Evolutionary conservation across 2,797 vertebrate species (phyloP).

Genomic region (Ptychobarbus kaznakovi): DNA sequence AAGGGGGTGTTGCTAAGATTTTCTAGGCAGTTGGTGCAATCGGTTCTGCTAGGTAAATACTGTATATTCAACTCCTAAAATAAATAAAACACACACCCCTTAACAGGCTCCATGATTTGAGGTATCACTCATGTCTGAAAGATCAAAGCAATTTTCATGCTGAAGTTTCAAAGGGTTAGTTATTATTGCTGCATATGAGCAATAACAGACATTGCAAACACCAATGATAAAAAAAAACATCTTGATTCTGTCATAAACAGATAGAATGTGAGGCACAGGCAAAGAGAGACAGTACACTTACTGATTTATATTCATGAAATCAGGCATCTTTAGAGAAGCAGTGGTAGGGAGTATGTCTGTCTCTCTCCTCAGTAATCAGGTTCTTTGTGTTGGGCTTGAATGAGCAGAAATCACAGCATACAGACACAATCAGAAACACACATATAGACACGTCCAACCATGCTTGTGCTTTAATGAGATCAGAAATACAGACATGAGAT

Average conservation of each 20-base stretch:
- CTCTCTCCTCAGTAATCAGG: constrained; percentile 72
- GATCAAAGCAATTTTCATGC: background rate
- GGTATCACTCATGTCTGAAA: background rate
- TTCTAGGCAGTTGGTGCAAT: background rate
- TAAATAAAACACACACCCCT: background rate
- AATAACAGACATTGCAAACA: background rate
- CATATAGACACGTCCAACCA: constrained; percentile 34
- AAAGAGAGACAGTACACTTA: constrained; percentile 47
- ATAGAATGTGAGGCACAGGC: background rate
- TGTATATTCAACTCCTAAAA: background rate
- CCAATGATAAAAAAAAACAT: background rate
- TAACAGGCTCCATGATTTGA: background rate
- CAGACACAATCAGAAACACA: constrained; percentile 61
- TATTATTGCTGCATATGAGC: background rate
- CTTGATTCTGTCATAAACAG: constrained; percentile 1
- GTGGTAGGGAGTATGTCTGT: constrained; percentile 66
- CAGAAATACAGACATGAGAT: background rate
- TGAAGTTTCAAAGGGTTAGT: background rate
- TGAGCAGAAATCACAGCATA: constrained; percentile 57
- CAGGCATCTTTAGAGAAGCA: constrained; percentile 71
- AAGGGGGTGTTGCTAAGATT: background rate
- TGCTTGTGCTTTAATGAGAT: background rate
- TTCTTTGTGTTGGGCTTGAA: constrained; percentile 73
- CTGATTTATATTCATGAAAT: constrained; percentile 74
- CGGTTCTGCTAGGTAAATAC: background rate